Evolutionary conservation across 2,888 invertebrate species (phyloP).

Genomic region (Tenthredo amoena): DNA sequence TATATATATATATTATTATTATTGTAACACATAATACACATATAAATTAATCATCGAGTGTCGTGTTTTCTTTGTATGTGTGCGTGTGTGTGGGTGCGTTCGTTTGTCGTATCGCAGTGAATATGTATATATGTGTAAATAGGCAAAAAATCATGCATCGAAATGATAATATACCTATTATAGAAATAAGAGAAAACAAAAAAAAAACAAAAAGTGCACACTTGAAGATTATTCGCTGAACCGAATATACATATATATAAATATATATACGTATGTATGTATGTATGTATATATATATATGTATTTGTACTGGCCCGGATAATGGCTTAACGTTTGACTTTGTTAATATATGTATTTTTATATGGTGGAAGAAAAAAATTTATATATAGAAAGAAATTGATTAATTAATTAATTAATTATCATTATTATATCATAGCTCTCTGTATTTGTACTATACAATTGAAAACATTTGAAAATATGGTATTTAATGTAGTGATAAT

Average conservation of each 20-base stretch:
- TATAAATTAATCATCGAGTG: constrained; percentile 49
- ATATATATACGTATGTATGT: constrained; percentile 39
- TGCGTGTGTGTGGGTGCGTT: too few species aligned
- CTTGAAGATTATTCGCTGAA: constrained; percentile 36
- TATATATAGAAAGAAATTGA: constrained; percentile 30
- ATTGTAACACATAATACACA: background rate
- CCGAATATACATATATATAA: background rate
- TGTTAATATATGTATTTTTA: background rate
- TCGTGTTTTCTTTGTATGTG: background rate
- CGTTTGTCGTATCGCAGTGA: too few species aligned
- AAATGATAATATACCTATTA: constrained; percentile 28
- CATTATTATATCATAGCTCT: constrained; percentile 55
- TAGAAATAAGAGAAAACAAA: constrained; percentile 51
- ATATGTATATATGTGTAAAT: background rate
- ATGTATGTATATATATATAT: constrained; percentile 17
- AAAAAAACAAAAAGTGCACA: background rate
- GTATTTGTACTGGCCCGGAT: constrained; percentile 56
- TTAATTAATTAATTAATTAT: constrained; percentile 57
- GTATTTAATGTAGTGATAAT: background rate
- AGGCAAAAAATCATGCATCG: background rate
- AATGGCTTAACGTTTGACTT: constrained; percentile 42
- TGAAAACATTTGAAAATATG: background rate
- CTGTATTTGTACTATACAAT: constrained; percentile 20
- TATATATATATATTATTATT: background rate
- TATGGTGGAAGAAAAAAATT: background rate